phyloP scores from a whole-genome alignment of 2,888 invertebrate species.

The Adelphocoris suturalis region DNA sequence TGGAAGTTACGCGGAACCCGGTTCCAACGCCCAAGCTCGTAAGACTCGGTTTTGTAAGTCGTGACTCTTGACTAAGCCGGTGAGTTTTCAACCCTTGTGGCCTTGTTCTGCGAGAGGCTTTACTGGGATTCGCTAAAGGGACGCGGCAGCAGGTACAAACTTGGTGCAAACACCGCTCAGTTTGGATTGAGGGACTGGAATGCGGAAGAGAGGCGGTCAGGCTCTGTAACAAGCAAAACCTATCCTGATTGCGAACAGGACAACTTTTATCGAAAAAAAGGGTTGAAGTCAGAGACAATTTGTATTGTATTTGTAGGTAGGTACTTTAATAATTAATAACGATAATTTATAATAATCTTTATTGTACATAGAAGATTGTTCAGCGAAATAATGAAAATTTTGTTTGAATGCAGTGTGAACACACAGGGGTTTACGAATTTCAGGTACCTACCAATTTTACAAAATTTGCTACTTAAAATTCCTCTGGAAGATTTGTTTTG shows the following conservation, averaged over 20 bases:
- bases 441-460: too few relatives aligned
- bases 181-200: background rate
- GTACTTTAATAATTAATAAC: too few relatives aligned
- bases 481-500: too few relatives aligned
- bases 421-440: too few relatives aligned
- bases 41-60: slow-evolving; percentile 49
- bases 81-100: slow-evolving; percentile 45
- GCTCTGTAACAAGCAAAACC: slow-evolving; percentile 39
- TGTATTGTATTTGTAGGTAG: too few relatives aligned
- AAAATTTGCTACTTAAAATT: too few relatives aligned
- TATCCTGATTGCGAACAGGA: background rate
- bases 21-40: background rate
- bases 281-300: background rate
- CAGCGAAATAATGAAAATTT: too few relatives aligned
- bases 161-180: slow-evolving; percentile 48
- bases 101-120: slow-evolving; percentile 22
- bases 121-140: slow-evolving; percentile 42
- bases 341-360: too few relatives aligned
- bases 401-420: too few relatives aligned
- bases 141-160: slow-evolving; percentile 1
- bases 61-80: slow-evolving; percentile 47
- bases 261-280: background rate
- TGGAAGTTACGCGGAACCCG: background rate
- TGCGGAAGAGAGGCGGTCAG: background rate
- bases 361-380: too few relatives aligned